These are phyloP conservation scores for Nowickia ferox DNA, from an alignment of 2,888 invertebrate genomes.

Conservation along the genomic window DNA sequence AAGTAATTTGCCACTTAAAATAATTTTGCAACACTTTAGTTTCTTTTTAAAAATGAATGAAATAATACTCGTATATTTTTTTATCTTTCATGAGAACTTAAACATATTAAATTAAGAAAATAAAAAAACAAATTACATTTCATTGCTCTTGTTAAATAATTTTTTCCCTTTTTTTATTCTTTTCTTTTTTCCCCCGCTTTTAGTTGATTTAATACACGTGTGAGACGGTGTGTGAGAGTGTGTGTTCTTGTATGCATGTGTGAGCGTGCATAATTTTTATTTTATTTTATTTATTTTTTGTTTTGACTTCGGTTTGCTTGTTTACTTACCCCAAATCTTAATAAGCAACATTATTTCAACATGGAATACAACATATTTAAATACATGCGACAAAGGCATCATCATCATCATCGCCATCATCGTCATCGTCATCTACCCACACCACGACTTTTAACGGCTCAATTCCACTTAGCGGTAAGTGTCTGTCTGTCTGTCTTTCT, in stretches of 20 bases:
- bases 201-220: slow-evolving; percentile 14
- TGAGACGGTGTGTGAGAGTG: neutral
- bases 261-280: slow-evolving; percentile 44
- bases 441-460: slow-evolving; percentile 63
- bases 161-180: slow-evolving; percentile 7
- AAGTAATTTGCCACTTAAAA: slow-evolving; percentile 27
- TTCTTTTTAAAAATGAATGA: slow-evolving; percentile 21
- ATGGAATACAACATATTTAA: slow-evolving; percentile 64
- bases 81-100: slow-evolving; percentile 6
- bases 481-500: neutral
- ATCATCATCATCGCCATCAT: neutral
- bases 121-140: neutral
- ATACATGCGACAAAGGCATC: slow-evolving; percentile 62
- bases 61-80: slow-evolving; percentile 23
- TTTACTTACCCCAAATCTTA: slow-evolving; percentile 53
- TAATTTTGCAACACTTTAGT: slow-evolving; percentile 57
- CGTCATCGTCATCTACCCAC: slow-evolving; percentile 33
- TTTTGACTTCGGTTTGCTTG: slow-evolving; percentile 29
- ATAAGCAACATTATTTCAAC: slow-evolving; percentile 38
- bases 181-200: slow-evolving; percentile 3
- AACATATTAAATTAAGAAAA: neutral
- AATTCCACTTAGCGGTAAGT: slow-evolving; percentile 71
- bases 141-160: slow-evolving; percentile 36
- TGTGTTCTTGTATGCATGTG: slow-evolving; percentile 20
- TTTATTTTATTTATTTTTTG: neutral